Conservation (phyloP, 2,113 vertebrate genomes). For the Leptobrachium ailaonicum region DNA sequence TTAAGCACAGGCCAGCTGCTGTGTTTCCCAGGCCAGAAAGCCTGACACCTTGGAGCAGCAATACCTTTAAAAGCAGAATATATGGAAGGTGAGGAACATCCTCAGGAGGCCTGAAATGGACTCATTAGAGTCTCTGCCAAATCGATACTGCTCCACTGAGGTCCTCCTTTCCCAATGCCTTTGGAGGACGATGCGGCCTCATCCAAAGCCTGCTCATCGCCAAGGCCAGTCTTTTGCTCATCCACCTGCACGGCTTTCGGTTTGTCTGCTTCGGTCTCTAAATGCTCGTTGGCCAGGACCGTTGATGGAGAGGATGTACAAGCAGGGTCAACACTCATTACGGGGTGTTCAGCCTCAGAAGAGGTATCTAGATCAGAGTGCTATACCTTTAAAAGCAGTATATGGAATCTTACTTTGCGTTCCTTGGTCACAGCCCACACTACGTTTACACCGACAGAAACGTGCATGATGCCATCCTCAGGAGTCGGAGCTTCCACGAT, state of each 20-base stretch:
- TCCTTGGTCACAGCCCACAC: conserved; percentile 96
- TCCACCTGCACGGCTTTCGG: conserved; percentile 19
- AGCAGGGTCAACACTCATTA: neutral
- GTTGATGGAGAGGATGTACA: neutral
- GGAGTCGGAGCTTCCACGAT: conserved; percentile 85
- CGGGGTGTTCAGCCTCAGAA: conserved; percentile 66
- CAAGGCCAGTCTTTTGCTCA: conserved; percentile 39
- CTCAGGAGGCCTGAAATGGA: conserved; percentile 53
- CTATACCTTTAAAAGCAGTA: too few species aligned
- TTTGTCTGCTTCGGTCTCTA: conserved; percentile 52
- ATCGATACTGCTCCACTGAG: conserved; percentile 90
- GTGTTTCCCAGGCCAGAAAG: too few species aligned
- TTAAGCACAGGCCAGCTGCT: too few species aligned
- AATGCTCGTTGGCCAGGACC: neutral
- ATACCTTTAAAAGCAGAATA: too few species aligned
- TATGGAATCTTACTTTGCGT: conserved; percentile 76
- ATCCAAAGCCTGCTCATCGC: conserved; percentile 35
- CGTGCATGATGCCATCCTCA: conserved; percentile 81
- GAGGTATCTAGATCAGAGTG: conserved; percentile 66
- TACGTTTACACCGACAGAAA: conserved; percentile 84
- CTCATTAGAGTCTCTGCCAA: conserved; percentile 80
- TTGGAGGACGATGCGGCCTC: conserved; percentile 50
- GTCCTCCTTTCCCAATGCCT: conserved; percentile 47
- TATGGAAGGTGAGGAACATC: conserved; percentile 76
- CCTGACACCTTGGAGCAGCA: too few species aligned